phyloP scores from a whole-genome alignment of 23 tunicate species.

The Halocynthia roretzi region DNA sequence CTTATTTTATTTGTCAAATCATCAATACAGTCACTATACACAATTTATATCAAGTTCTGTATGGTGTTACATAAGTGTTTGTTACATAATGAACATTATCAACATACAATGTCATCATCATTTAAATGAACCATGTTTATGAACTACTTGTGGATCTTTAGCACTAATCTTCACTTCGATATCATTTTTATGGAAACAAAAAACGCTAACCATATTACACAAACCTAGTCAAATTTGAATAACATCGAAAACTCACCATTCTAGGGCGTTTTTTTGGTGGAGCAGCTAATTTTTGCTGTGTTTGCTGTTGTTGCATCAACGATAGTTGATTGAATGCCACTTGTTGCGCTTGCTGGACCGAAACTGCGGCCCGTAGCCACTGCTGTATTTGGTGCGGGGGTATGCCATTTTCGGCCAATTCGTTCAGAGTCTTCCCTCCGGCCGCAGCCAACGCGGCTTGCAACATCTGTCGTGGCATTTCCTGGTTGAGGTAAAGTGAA shows the following conservation, averaged over 20 bases:
- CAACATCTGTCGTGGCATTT: background rate
- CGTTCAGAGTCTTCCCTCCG: background rate
- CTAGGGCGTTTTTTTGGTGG: conserved; percentile 32
- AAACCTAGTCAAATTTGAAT: too few relatives aligned
- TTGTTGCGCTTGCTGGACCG: conserved; percentile 45
- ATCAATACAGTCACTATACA: too few relatives aligned
- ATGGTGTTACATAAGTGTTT: too few relatives aligned
- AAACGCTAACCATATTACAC: too few relatives aligned
- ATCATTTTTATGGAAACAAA: too few relatives aligned
- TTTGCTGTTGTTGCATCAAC: conserved; percentile 35
- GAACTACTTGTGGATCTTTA: too few relatives aligned
- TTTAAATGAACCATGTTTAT: too few relatives aligned
- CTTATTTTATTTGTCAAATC: too few relatives aligned
- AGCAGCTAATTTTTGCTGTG: conserved; percentile 11
- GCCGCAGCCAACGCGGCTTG: conserved; percentile 2
- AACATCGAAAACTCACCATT: conserved; percentile 28
- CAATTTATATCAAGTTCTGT: too few relatives aligned
- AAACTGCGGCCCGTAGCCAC: conserved; percentile 21
- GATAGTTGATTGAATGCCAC: conserved; percentile 18
- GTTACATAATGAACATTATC: too few relatives aligned
- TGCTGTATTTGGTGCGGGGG: conserved; percentile 7
- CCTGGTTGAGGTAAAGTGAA: conserved; percentile 1
- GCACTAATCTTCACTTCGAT: too few relatives aligned
- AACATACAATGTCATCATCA: too few relatives aligned
- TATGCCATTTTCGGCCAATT: background rate